A percentile compares a stretch with the other conserved stretches of the same genome.
Evolutionary conservation across 2,888 invertebrate genomes (phyloP).

Genomic region (Busseola fusca): DNA sequence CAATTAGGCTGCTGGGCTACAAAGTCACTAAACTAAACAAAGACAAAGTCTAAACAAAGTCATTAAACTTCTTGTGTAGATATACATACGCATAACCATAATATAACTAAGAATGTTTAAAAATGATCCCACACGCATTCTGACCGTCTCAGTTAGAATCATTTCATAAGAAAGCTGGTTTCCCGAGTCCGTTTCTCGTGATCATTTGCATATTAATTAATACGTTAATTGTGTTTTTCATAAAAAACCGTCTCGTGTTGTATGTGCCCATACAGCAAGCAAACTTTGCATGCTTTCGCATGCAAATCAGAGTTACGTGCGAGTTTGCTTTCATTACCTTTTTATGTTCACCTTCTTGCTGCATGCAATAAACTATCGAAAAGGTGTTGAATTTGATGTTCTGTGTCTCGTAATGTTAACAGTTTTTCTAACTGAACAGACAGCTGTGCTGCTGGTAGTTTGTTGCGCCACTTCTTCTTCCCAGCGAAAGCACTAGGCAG

Average conservation of each 20-base stretch:
- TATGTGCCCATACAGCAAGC: conserved; percentile 11
- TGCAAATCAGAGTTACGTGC: too few species aligned
- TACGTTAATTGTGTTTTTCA: conserved; percentile 29
- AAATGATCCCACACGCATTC: conserved; percentile 25
- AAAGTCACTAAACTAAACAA: too few species aligned
- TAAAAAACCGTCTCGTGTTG: conserved; percentile 19
- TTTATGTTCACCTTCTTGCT: background rate
- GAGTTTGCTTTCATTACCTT: too few species aligned
- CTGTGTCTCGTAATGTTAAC: too few species aligned
- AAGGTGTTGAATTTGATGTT: too few species aligned
- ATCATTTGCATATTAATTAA: conserved; percentile 37
- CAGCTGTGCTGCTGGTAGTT: too few species aligned
- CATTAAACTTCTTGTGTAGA: background rate
- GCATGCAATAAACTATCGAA: background rate
- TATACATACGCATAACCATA: background rate
- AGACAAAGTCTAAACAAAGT: background rate
- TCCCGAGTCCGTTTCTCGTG: conserved; percentile 25
- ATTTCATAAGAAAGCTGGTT: conserved; percentile 28
- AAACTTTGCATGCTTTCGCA: conserved; percentile 15
- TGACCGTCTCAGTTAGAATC: background rate
- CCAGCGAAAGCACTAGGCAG: too few species aligned
- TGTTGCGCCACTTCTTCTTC: too few species aligned
- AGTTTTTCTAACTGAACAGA: too few species aligned
- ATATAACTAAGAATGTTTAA: background rate
- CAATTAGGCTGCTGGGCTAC: too few species aligned